Evolutionary conservation across 2,888 invertebrate species (phyloP), one percentile per base, ranked within the genome.

Genomic region (Lasioglossum leucozonium): DNA sequence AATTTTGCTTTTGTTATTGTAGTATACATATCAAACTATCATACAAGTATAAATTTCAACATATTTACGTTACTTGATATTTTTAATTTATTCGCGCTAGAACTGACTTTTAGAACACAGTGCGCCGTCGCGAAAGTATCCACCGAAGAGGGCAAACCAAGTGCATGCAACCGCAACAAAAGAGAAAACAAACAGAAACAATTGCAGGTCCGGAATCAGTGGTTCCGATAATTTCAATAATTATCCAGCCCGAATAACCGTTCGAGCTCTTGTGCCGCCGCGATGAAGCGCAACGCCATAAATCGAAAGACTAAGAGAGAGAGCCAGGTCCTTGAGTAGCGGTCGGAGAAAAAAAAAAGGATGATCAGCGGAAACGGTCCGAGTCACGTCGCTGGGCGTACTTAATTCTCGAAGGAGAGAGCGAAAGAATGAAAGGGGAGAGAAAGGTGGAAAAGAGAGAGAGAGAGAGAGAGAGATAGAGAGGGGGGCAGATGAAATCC

Each of bases 351-450:
- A 51, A 51, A 72, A 72, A 72, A 72, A 51, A 51, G 72, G 51
- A 72, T 34, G 11, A 72, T 72, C 47, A 26, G 22, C 47, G 47
- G 47, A 51, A 72, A 51, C 34, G 72, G 47, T 22, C n/a, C 47
- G 72, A 11, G 34, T 13, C 30, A 42, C 42, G 42, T 71, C 72
- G 55, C 37, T 22, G 8, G 5, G 37, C 37, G 22, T 73, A 55
- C 30, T 78, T 78, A 72, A 78, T 78, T 78, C 71, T 72, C n/a
- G 37, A 72, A 72, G 37, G 26, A 11, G 34, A 65, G 16, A 22
- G 10, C 18, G 34, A 34, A 18, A 37, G 65, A 67, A 55, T 55
- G n/a, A 55, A 55, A 10, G 51, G 18, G 30, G 47, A 34, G 47
- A 1, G 47, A 4, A 51, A n/a, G n/a, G n/a, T n/a, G 51, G 18